Conservation (phyloP, 2,113 vertebrate species). For the Parotia lawesii region DNA sequence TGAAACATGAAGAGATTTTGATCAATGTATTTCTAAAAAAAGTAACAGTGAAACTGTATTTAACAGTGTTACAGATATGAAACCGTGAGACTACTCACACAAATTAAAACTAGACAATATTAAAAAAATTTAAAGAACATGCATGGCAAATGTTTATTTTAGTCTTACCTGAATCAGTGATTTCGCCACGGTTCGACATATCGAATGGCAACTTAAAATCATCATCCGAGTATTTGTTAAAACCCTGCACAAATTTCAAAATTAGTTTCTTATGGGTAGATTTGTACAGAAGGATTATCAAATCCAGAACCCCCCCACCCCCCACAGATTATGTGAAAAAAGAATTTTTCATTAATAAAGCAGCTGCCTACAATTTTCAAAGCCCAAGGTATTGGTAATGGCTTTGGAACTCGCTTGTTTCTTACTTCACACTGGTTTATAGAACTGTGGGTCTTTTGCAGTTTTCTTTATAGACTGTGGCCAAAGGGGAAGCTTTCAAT, state of each 20-base stretch:
- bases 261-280: not conserved
- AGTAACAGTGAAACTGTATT: not conserved
- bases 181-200: constrained; percentile 20
- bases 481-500: not conserved
- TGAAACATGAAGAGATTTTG: constrained; percentile 65
- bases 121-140: not conserved
- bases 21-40: not conserved
- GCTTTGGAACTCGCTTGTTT: not conserved
- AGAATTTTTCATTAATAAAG: not conserved
- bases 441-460: not conserved
- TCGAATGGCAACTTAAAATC: constrained; percentile 58
- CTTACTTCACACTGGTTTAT: not conserved
- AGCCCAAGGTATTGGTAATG: not conserved
- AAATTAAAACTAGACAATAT: not conserved
- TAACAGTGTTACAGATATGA: not conserved
- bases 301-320: not conserved
- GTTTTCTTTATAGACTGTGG: not conserved
- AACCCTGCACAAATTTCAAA: constrained; percentile 56
- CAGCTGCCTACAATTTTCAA: not conserved
- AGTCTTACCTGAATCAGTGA: constrained; percentile 62
- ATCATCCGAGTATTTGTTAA: constrained; percentile 62
- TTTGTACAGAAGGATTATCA: not conserved
- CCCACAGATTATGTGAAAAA: not conserved
- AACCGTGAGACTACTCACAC: not conserved
- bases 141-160: not conserved